Evolutionary conservation across 2,797 vertebrate genomes (phyloP), one percentile per base, ranked within the genome.

Genomic region (Aulostomus chinensis): DNA sequence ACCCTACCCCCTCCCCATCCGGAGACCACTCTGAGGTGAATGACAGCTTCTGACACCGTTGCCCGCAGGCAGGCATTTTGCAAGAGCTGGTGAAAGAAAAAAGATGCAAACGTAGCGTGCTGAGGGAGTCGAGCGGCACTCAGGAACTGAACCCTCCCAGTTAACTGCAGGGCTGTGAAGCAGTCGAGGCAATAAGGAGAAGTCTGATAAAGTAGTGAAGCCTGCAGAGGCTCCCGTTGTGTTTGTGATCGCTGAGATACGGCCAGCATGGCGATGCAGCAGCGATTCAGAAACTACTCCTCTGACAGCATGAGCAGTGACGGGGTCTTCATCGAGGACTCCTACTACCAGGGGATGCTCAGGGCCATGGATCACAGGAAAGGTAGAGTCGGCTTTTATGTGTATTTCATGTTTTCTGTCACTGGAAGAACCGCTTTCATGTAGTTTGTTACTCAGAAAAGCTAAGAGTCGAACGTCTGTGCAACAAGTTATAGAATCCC

Each of bases 281-380:
- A 48, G n/a, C 65, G 22, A 8, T 72, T 74, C 60, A 84, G 84
- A 34, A 78, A 60, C 21, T 77, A 78, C 60, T 90, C 89, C 3
- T 80, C 83, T 5, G 88, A 89, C 61, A 91, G 89, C 10, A 29
- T 80, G 55, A 67, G 82, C 3, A 91, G 89, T 64, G 90, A 91
- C 10, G 46, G 43, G 34, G 87, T 90, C 47, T 91, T 89, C 60
- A 34, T 78, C 18, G 88, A 91, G 11, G 88, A 91, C 9, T 41
- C 63, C 10, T 68, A 49, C 55, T 87, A 83, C 56, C 86, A 90
- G 50, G 85, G 82, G 48, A 61, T 76, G 69, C 87, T 93, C 26
- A 82, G 11, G 46, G 33, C 85, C 54, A 86, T 37, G 59, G 88
- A 87, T 9, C 31, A 52, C 84, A 89, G 73, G 63, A 93, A 91